These are phyloP conservation scores for Noctua janthe DNA, from an alignment of 2,888 invertebrate genomes.

Conservation along the genomic window DNA sequence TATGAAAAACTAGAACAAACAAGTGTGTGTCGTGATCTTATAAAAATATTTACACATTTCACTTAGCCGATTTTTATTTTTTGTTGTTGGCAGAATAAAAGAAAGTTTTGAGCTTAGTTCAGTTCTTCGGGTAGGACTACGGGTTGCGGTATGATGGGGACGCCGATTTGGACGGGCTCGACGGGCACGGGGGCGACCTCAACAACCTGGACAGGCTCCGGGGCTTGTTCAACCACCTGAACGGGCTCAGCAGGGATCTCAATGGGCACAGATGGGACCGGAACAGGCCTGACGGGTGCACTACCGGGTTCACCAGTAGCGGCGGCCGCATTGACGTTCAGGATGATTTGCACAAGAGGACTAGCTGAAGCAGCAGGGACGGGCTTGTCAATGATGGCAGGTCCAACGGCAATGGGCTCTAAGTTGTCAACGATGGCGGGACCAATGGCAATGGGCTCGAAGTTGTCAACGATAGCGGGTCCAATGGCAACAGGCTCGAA, in stretches of 20 bases:
- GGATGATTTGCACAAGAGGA: conserved; percentile 38
- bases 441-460: conserved; percentile 53
- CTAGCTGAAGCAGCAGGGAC: conserved; percentile 4
- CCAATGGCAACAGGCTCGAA: conserved; percentile 52
- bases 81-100: background rate
- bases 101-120: conserved; percentile 52
- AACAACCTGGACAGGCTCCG: conserved; percentile 57
- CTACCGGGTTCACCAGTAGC: background rate
- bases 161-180: conserved; percentile 61
- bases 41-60: background rate
- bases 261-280: background rate
- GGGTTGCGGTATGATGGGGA: conserved; percentile 59
- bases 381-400: conserved; percentile 28
- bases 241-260: conserved; percentile 50
- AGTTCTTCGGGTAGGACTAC: conserved; percentile 64
- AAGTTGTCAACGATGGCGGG: conserved; percentile 59
- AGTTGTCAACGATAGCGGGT: conserved; percentile 14
- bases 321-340: conserved; percentile 35
- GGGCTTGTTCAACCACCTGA: conserved; percentile 41
- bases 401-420: conserved; percentile 29
- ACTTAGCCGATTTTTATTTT: too few species aligned
- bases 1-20: background rate
- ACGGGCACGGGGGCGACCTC: conserved; percentile 53
- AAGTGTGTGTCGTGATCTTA: background rate
- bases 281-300: conserved; percentile 32